These are phyloP conservation scores for Melanchra persicariae DNA, from an alignment of 2,888 invertebrate species.

Conservation along the genomic window DNA sequence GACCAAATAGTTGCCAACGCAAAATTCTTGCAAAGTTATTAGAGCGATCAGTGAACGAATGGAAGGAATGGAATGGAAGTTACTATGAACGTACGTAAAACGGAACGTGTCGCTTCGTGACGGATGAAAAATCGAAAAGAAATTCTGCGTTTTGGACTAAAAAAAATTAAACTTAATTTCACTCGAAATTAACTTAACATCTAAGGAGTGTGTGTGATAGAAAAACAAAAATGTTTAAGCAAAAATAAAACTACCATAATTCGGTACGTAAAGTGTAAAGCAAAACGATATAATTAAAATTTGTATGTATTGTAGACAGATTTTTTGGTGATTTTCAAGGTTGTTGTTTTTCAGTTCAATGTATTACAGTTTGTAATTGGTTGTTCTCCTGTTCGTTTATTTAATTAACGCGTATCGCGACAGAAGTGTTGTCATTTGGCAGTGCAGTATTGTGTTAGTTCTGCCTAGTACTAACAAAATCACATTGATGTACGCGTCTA, in stretches of 20 bases:
- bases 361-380: constrained; percentile 78
- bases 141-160: constrained; percentile 56
- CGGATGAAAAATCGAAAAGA: constrained; percentile 69
- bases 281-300: constrained; percentile 62
- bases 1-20: constrained; percentile 28
- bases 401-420: constrained; percentile 82
- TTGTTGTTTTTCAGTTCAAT: constrained; percentile 82
- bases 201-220: constrained; percentile 59
- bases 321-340: constrained; percentile 85
- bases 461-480: constrained; percentile 64
- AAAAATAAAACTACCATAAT: constrained; percentile 64
- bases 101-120: constrained; percentile 72
- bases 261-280: constrained; percentile 77
- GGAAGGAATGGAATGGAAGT: constrained; percentile 2
- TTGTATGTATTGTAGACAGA: constrained; percentile 72
- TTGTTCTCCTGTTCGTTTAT: constrained; percentile 81
- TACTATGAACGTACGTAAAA: constrained; percentile 63
- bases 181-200: constrained; percentile 42
- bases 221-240: constrained; percentile 64
- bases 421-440: constrained; percentile 74
- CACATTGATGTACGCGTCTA: constrained; percentile 63
- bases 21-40: constrained; percentile 16
- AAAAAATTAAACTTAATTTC: constrained; percentile 47
- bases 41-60: background rate
- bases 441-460: constrained; percentile 67